Evolutionary conservation across 2,797 vertebrate species (phyloP).

Genomic region (Silurus lanzhouensis): DNA sequence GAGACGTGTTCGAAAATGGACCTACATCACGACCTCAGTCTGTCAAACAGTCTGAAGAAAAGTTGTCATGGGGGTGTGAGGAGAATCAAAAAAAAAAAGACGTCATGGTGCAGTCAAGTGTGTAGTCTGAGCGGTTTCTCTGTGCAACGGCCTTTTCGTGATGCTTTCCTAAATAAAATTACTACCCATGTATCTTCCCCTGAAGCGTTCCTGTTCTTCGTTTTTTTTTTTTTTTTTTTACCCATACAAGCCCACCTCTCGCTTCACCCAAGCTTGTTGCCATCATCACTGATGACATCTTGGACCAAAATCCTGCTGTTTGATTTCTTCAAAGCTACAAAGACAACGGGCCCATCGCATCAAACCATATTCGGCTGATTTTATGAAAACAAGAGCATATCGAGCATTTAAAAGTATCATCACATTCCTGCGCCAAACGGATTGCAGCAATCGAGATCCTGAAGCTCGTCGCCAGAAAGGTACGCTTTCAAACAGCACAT

Average conservation of each 20-base stretch:
- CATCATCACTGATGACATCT: background rate
- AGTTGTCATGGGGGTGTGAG: background rate
- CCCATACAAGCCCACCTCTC: too few species aligned
- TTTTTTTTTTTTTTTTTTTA: too few species aligned
- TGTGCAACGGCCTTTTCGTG: background rate
- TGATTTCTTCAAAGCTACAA: background rate
- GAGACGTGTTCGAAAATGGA: conserved; percentile 46
- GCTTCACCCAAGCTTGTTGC: too few species aligned
- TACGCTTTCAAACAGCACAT: background rate
- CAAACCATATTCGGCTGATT: background rate
- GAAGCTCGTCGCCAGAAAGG: background rate
- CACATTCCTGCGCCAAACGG: background rate
- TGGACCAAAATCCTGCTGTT: background rate
- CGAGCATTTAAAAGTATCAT: background rate
- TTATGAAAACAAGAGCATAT: background rate
- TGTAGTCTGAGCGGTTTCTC: background rate
- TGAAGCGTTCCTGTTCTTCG: background rate
- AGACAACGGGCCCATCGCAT: background rate
- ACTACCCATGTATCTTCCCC: background rate
- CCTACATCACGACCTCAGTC: conserved; percentile 37
- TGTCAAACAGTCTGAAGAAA: conserved; percentile 21
- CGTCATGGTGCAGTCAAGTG: too few species aligned
- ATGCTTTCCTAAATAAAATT: background rate
- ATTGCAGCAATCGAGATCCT: background rate
- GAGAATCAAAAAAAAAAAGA: background rate